Conservation (phyloP, 2,113 vertebrate species). For the Periophthalmodon schlosseri region DNA sequence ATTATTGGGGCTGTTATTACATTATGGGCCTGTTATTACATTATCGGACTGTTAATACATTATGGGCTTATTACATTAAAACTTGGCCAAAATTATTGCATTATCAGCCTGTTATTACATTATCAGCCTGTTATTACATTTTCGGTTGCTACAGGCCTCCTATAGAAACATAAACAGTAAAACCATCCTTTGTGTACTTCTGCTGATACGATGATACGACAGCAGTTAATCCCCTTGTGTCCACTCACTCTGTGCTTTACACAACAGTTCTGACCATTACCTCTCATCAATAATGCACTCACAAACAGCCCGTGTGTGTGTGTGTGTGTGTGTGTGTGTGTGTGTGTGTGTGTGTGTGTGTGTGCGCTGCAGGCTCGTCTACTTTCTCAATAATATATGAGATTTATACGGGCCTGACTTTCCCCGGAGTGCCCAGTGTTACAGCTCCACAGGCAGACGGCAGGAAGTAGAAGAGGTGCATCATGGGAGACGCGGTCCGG, state of each 20-base stretch:
- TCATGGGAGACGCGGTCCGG: not conserved
- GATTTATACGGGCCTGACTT: not conserved
- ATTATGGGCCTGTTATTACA: too few relatives aligned
- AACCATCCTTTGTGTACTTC: not conserved
- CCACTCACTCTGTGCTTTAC: not conserved
- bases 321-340: not conserved
- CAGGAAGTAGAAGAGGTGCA: not conserved
- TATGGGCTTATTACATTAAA: too few relatives aligned
- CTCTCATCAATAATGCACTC: not conserved
- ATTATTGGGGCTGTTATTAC: too few relatives aligned
- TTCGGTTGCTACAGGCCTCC: too few relatives aligned
- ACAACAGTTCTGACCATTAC: conserved; percentile 3
- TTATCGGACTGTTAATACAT: too few relatives aligned
- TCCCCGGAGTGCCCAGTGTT: not conserved
- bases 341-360: not conserved
- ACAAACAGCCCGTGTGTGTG: not conserved
- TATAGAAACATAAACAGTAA: not conserved
- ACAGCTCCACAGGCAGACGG: not conserved
- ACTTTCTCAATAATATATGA: conserved; percentile 6
- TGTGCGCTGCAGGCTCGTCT: not conserved
- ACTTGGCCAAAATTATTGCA: too few relatives aligned
- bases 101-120: too few relatives aligned
- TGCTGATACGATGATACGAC: not conserved
- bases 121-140: too few relatives aligned
- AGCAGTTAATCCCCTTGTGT: not conserved